Percentiles rank a stretch among this genome's conserved stretches.
Conservation (phyloP, 2,113 vertebrate genomes). For the Propithecus coquereli region DNA sequence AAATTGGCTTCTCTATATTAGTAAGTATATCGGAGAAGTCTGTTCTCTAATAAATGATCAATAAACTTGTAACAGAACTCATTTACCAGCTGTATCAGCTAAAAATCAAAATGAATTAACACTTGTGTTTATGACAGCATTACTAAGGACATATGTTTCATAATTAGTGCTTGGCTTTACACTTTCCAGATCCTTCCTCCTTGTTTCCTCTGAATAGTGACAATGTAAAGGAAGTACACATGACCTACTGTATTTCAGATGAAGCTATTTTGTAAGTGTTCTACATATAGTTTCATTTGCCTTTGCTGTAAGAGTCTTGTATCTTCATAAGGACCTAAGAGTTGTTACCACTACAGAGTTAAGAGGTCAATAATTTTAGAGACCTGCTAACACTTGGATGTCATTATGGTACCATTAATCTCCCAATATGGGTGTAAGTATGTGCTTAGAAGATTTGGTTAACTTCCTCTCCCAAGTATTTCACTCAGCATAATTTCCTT, state of each 20-base stretch:
- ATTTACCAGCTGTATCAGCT: slow-evolving; percentile 50
- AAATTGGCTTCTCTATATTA: slow-evolving; percentile 19
- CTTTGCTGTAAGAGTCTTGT: not conserved
- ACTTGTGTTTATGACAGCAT: slow-evolving; percentile 53
- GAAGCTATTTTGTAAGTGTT: slow-evolving; percentile 18
- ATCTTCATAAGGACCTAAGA: not conserved
- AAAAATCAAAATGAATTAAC: slow-evolving; percentile 57
- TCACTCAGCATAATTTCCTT: slow-evolving; percentile 52
- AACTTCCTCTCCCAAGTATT: slow-evolving; percentile 49
- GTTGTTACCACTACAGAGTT: not conserved
- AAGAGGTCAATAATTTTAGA: slow-evolving; percentile 31
- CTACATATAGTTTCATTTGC: not conserved
- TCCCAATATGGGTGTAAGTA: not conserved
- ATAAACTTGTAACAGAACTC: slow-evolving; percentile 24
- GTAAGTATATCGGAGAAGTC: not conserved
- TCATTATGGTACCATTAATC: not conserved
- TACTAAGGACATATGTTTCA: slow-evolving; percentile 56
- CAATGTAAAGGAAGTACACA: slow-evolving; percentile 43
- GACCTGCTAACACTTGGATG: not conserved
- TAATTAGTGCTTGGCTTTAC: slow-evolving; percentile 55
- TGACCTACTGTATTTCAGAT: slow-evolving; percentile 31
- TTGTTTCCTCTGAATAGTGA: slow-evolving; percentile 52
- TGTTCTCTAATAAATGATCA: slow-evolving; percentile 31
- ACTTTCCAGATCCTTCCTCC: slow-evolving; percentile 61
- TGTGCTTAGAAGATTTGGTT: slow-evolving; percentile 12